Base-by-base conservation (phyloP, 1,140 invertebrate species). In the Lineus longissimus region DNA sequence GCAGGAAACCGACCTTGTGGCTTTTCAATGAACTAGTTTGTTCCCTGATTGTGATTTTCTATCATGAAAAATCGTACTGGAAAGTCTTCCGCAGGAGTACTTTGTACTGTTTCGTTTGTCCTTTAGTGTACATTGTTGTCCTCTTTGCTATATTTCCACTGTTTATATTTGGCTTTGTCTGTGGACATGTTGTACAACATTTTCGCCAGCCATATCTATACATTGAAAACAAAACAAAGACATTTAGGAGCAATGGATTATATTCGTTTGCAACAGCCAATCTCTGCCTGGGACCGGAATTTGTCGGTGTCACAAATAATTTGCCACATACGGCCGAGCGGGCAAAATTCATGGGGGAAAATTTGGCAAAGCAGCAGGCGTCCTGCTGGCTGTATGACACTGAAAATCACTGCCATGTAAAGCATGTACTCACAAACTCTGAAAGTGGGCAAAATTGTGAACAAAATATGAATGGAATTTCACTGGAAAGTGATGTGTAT, bases 201-300 rank as follows among this genome's bases (percentile, higher is more conserved):
- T 51, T 23, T n/a, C 47, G 47, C 25, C 47, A 51, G 25, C 47
- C 47, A 27, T 51, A 23, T n/a, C 47, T 51, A 27, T 51, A n/a
- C 25, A 51, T 7, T 4, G n/a, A 19, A 27, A 19, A 19, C 25
- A 27, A 51, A n/a, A n/a, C 19, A 27, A 51, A 27, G n/a, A 51
- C 6, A 27, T 27, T 19, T n/a, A 27, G n/a, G 47, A 23, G 19
- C n/a, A 9, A 51, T 9, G 9, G 6, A 51, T 4, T 23, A 51
- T 51, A 27, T 9, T 7, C 19, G 6, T 4, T 51, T 4, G 47
- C 47, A 23, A 51, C 47, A 6, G 47, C 47, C 6, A 51, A 51
- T n/a, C 19, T 51, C 9, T 51, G 47, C n/a, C 6, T 51, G n/a
- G 25, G n/a, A n/a, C 47, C 47, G 9, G 47, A 51, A n/a, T 51